These are phyloP conservation scores for Aldabrachelys gigantea DNA, from an alignment of 2,113 vertebrate species.

Conservation along the genomic window DNA sequence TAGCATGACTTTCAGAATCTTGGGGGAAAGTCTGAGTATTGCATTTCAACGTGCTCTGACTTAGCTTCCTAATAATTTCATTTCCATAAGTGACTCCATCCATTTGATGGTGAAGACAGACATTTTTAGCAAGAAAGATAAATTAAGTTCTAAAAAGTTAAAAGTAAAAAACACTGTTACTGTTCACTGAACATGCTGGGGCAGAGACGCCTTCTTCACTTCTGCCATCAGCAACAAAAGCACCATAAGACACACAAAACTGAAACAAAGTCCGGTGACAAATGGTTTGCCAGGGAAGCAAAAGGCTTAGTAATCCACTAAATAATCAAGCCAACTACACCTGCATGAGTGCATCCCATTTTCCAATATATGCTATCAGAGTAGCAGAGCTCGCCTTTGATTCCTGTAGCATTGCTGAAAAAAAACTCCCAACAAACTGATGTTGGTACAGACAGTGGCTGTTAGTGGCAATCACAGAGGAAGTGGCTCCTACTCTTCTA, in stretches of 20 bases:
- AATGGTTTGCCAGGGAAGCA: background rate
- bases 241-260: background rate
- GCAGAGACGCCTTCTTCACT: background rate
- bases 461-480: background rate
- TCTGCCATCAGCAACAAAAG: background rate
- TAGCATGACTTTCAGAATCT: background rate
- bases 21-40: background rate
- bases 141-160: background rate
- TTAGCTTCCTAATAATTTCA: background rate
- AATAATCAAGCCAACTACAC: background rate
- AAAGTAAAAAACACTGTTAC: background rate
- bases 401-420: background rate
- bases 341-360: background rate
- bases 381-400: background rate
- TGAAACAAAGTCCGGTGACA: background rate
- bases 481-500: background rate
- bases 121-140: background rate
- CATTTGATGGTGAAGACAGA: background rate
- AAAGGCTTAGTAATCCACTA: background rate
- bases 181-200: background rate
- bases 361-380: background rate
- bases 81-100: background rate
- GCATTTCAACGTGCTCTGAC: background rate
- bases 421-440: background rate
- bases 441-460: background rate